Base-by-base conservation (phyloP, 1,140 invertebrate genomes). In the Halyomorpha halys region DNA sequence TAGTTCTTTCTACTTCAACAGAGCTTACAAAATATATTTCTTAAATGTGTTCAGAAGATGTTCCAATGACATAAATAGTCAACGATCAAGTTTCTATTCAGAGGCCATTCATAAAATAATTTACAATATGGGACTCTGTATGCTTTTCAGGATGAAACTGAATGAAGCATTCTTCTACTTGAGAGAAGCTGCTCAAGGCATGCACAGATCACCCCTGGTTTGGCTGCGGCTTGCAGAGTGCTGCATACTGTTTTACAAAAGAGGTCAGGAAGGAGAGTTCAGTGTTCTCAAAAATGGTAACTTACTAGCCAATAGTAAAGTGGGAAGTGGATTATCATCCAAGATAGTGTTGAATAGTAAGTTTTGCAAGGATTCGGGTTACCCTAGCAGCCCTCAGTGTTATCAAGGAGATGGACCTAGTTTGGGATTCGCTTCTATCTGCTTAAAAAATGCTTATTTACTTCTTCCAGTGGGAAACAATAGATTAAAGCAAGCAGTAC, bases 161-260 rank as follows among this genome's bases (percentile, higher is more conserved):
- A 78, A 82, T 64, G 82, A 87, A 70, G 93, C 95, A 1, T 97
- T 97, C 76, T 90, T 94, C 71, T 94, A 89, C 76, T 81, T 98
- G 8, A 84, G 89, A n/a, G 86, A 93, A 75, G 88, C 89, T 21
- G 83, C 92, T 0, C 84, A 92, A 68, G 83, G 86, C 56, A 90
- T 90, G 70, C 88, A 89, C 63, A 87, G 85, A 68, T 96, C 94
- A 77, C 87, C 92, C 1, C 79, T 90, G 60, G 79, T 97, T 4
- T 98, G 94, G 94, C 74, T 96, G 34, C 81, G 94, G 68, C 79
- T 98, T 69, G 91, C 94, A 0, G 95, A 98, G 76, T 95, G 93
- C 73, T 94, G 91, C 74, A 86, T 90, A 49, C 5, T 23, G 3
- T 34, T 25, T 51, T 23, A 62, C 39, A 62, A 62, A 85, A 70